Evolutionary conservation across 2,888 invertebrate genomes (phyloP), one percentile per base, ranked within the genome.

Genomic region (Pediacus dermestoides): DNA sequence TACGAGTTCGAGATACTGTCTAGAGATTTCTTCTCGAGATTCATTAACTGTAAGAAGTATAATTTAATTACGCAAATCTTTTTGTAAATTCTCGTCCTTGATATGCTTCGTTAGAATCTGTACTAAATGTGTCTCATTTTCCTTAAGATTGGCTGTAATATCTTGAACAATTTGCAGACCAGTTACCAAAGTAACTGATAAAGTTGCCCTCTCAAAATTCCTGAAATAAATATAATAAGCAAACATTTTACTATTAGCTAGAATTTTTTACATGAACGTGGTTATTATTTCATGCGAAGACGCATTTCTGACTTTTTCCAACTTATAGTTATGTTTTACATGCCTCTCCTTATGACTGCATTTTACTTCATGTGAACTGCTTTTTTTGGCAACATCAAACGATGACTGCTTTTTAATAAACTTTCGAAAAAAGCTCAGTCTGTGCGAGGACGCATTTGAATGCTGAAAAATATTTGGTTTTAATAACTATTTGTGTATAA

Each of bases 101-200:
- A 63, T 44, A 42, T 61, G 60, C 42, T 55, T 61, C 3, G 42
- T 45, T 12, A 64, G 37, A 4, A 58, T 42, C 14, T 54, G 37
- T 7, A 57, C 37, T 2, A 64, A 37, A 44, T 59, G 54, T 10
- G 28, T 37, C 49, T 63, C 61, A 30, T 53, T 57, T 14, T 58
- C 57, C 22, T 51, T 49, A 3, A 62, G 37, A 21, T 48, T 44
- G 4, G 37, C 36, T 4, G 46, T 35, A 4, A 59, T 38, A 25
- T 57, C 53, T 28, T 52, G 48, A 11, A 58, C 36, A 13, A 42
- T 33, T 11, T 47, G 41, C 11, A 54, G 23, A 30, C 44, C 53
- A 10, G 47, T 44, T 3, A 34, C 28, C 21, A 52, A 31, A 2
- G 45, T 28, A 3, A 37, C 6, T 8, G 41, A 34, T 10, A 50